Base-by-base conservation (phyloP, 1,140 invertebrate species). In the Leptinotarsa defecta region DNA sequence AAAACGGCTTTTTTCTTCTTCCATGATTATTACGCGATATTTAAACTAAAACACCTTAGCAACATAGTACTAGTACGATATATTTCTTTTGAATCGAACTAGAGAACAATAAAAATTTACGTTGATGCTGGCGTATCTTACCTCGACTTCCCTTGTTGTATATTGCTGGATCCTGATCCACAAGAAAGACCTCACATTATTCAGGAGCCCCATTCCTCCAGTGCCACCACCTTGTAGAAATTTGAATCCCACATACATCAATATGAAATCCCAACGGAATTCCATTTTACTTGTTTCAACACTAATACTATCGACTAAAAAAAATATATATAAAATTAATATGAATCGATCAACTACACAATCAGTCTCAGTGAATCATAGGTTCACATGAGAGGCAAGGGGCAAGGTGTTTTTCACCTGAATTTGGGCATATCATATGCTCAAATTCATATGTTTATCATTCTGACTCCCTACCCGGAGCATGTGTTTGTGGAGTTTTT, bases 121-220 rank as follows among this genome's bases (percentile, higher is more conserved):
- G 15, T 4, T 57, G 1, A 57, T 15, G 15, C 6, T 1, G 6
- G 15, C 4, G 52, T 15, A 57, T 22, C 61, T 84, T 79, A 95
- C 92, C 87, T 98, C 93, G 52, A 98, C 90, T 87, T 96, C 94
- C 75, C 95, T 89, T 4, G 95, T 97, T 3, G 97, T 98, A 83
- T 96, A 98, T 84, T 99, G 97, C 80, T 98, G 95, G 67, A 99
- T 94, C 78, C 91, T 89, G 82, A 98, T 98, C 97, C 97, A 99
- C 5, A 99, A 86, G 84, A 96, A 96, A 3, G 93, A 92, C 62
- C 97, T 89, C 2, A 98, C 80, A 86, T 97, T 98, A 85, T 97
- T 98, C 13, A 99, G 87, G 63, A 98, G 87, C 20, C 97, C 97
- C 93, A 95, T 95, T n/a, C 92, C 90, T 17, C 95, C 95, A 15